phyloP scores from a whole-genome alignment of 2,797 vertebrate genomes.

The Pteronotus mesoamericanus region DNA sequence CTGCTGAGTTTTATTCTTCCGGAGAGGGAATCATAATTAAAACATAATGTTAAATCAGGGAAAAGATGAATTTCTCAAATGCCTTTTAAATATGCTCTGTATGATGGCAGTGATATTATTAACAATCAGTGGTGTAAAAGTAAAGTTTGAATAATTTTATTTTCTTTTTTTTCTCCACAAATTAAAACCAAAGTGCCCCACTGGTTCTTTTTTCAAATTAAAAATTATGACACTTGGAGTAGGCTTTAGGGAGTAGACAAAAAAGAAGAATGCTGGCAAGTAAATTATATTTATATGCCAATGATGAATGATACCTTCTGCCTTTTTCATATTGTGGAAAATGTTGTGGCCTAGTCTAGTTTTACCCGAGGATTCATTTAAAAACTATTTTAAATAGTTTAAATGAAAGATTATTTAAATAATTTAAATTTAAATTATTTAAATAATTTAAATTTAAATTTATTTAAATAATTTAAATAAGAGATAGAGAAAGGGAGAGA shows the following conservation, averaged over 20 bases:
- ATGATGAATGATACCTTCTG: background rate
- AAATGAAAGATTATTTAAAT: too few relatives aligned
- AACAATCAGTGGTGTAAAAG: constrained; percentile 30
- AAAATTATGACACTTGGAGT: constrained; percentile 44
- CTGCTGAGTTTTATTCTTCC: constrained; percentile 32
- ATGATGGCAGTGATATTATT: constrained; percentile 45
- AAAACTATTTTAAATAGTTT: constrained; percentile 7
- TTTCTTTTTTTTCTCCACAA: constrained; percentile 17
- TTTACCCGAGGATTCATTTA: constrained; percentile 17
- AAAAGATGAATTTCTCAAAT: constrained; percentile 48
- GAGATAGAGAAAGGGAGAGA: background rate
- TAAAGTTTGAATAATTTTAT: constrained; percentile 49
- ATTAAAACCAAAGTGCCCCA: constrained; percentile 48
- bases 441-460: too few relatives aligned
- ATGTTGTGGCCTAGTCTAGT: background rate
- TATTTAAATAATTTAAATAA: too few relatives aligned
- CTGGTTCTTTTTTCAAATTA: constrained; percentile 50
- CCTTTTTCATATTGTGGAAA: background rate
- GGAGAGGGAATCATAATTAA: constrained; percentile 46
- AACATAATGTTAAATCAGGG: constrained; percentile 27
- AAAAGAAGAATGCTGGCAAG: background rate
- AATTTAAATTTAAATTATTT: too few relatives aligned
- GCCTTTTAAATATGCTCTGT: constrained; percentile 17
- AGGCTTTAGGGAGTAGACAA: background rate
- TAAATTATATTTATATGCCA: background rate